Evolutionary conservation across 2,113 vertebrate genomes (phyloP), one percentile per base, ranked within the genome.

Genomic region (Pseudorhombus dupliciocellatus): DNA sequence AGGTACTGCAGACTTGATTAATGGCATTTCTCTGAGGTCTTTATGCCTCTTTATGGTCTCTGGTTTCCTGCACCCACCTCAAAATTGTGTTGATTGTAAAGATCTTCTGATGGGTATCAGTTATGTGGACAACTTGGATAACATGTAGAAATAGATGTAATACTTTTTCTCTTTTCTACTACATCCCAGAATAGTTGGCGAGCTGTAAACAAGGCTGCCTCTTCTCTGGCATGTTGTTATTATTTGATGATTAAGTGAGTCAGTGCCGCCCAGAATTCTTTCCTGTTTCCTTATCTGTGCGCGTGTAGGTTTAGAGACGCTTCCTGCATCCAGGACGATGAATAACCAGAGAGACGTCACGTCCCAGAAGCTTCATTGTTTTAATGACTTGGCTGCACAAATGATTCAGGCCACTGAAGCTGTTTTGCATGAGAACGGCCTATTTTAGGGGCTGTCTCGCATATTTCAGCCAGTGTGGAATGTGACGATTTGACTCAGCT

Each of bases 361-460:
- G 20, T 73, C 73, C 75, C 5, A 58, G 58, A 70, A 71, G 53
- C 66, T 28, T 69, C 74, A 84, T 89, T 87, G 81, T 88, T 80
- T 75, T 81, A 81, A 76, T 64, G 62, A 73, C 63, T 70, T 64
- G 60, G 65, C 70, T 30, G 21, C 60, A 77, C 76, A 77, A 62
- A 85, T 84, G 54, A 84, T 87, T 83, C 44, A 81, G 79, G 74
- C 70, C 74, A 77, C 54, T 60, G 48, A 69, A 65, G 60, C 73
- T 74, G 62, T 52, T 84, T 85, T 82, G 57, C 75, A 85, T 86
- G 30, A n/a, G 34, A 16, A 22, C 67, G 76, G 61, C 79, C 81
- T 75, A 75, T 87, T 85, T 80, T 60, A 79, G 79, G 37, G 5
- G 21, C 4, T 28, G 4, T 55, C 57, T 73, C 8, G 2, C 65